Evolutionary conservation across 2,797 vertebrate species (phyloP).

Genomic region (Coccyzus lansbergi): DNA sequence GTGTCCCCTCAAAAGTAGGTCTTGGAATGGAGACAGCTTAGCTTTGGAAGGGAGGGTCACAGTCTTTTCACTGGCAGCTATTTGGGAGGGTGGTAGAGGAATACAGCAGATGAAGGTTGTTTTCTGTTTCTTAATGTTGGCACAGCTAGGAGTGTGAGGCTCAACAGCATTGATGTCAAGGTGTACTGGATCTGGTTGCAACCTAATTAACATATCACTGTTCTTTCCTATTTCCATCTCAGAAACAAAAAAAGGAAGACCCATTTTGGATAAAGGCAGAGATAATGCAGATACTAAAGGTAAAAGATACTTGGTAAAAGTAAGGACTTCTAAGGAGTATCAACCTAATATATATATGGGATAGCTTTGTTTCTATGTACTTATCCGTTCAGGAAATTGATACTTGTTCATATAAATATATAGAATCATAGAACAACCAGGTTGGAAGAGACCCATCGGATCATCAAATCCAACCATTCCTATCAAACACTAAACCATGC

Average conservation of each 20-base stretch:
- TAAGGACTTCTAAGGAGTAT: neutral
- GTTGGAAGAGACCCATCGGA: no score
- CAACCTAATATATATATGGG: neutral
- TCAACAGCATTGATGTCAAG: fast-evolving
- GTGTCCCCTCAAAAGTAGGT: neutral
- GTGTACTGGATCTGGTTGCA: neutral
- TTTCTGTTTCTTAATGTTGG: neutral
- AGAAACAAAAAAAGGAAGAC: neutral
- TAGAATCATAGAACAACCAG: no score
- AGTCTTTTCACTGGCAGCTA: neutral
- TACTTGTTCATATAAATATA: neutral
- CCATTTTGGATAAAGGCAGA: neutral
- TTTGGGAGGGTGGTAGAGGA: fast-evolving
- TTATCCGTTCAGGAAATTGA: neutral
- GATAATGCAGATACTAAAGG: neutral
- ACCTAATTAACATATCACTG: neutral
- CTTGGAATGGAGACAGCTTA: neutral
- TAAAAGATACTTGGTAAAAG: neutral
- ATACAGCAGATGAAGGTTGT: neutral
- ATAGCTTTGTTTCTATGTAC: neutral
- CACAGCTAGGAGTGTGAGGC: neutral
- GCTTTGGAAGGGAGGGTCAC: neutral
- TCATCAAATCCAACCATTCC: no score
- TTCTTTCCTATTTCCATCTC: neutral
- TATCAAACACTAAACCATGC: no score